A percentile compares a stretch with the other conserved stretches of the same genome.
Evolutionary conservation across 1,140 invertebrate species (phyloP).

Genomic region (Asbolus verrucosus): DNA sequence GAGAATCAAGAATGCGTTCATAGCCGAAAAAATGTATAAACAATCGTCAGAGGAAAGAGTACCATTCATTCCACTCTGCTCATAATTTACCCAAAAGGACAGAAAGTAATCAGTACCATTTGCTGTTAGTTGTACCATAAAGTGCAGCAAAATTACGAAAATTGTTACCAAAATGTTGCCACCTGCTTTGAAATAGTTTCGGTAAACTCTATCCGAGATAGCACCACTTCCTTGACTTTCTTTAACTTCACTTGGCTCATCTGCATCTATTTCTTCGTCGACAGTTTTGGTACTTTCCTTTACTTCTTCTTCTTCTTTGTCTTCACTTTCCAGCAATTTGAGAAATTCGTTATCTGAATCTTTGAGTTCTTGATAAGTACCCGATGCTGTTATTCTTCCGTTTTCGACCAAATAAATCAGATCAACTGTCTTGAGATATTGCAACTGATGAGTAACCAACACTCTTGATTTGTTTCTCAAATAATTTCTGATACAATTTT

Average conservation of each 20-base stretch:
- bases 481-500: slow-evolving; percentile 76
- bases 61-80: background rate
- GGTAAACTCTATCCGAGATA: slow-evolving; percentile 71
- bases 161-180: slow-evolving; percentile 67
- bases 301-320: slow-evolving; percentile 61
- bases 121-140: slow-evolving; percentile 71
- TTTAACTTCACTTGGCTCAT: slow-evolving; percentile 38
- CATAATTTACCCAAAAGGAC: slow-evolving; percentile 67
- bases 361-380: slow-evolving; percentile 72
- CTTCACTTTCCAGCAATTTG: slow-evolving; percentile 56
- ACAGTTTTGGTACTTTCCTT: slow-evolving; percentile 61
- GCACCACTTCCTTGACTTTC: slow-evolving; percentile 64
- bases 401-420: slow-evolving; percentile 73
- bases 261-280: slow-evolving; percentile 29
- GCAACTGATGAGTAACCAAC: slow-evolving; percentile 88
- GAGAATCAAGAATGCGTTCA: slow-evolving; percentile 70
- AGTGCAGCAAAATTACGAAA: slow-evolving; percentile 67
- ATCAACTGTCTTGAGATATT: slow-evolving; percentile 83
- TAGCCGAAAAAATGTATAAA: slow-evolving; percentile 64
- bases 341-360: slow-evolving; percentile 55
- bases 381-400: slow-evolving; percentile 70
- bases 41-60: background rate
- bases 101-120: slow-evolving; percentile 72
- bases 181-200: slow-evolving; percentile 72
- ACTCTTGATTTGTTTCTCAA: slow-evolving; percentile 80